Conservation (phyloP, 2,797 vertebrate genomes). For the Diglossa cyanea region DNA sequence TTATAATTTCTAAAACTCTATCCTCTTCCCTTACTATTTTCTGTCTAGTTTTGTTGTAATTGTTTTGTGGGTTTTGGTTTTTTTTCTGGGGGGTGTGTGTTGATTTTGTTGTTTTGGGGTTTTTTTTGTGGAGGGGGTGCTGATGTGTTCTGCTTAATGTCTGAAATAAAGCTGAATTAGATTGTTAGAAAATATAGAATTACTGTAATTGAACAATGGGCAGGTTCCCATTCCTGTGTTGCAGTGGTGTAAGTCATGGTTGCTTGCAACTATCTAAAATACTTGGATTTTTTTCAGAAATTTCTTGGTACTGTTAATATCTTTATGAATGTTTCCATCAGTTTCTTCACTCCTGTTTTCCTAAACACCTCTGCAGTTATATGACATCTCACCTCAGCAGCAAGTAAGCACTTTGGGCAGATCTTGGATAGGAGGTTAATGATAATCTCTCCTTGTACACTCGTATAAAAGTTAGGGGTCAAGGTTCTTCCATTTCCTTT, state of each 20-base stretch:
- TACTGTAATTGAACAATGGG: not conserved
- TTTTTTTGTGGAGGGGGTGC: rapidly evolving
- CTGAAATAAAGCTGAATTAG: not conserved
- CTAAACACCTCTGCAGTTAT: not conserved
- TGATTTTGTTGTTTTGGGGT: rapidly evolving
- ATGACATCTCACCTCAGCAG: not conserved
- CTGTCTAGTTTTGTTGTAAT: not conserved
- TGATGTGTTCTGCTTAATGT: not conserved
- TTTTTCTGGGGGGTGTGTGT: rapidly evolving
- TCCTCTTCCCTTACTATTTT: not conserved
- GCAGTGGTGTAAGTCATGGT: not conserved
- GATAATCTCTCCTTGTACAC: not conserved
- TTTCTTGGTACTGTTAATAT: not conserved
- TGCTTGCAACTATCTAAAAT: not conserved
- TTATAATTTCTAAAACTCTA: not conserved
- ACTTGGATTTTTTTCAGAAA: not conserved
- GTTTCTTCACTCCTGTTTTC: not conserved
- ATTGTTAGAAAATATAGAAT: not conserved
- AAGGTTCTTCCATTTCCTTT: not conserved
- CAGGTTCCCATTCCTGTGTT: not conserved
- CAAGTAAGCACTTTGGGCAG: not conserved
- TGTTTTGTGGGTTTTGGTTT: rapidly evolving
- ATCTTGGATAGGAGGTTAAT: not conserved
- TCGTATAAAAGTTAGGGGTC: not conserved
- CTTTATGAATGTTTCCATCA: not conserved